Evolutionary conservation across 2,888 invertebrate species (phyloP).

Genomic region (Drosophila anomelani): DNA sequence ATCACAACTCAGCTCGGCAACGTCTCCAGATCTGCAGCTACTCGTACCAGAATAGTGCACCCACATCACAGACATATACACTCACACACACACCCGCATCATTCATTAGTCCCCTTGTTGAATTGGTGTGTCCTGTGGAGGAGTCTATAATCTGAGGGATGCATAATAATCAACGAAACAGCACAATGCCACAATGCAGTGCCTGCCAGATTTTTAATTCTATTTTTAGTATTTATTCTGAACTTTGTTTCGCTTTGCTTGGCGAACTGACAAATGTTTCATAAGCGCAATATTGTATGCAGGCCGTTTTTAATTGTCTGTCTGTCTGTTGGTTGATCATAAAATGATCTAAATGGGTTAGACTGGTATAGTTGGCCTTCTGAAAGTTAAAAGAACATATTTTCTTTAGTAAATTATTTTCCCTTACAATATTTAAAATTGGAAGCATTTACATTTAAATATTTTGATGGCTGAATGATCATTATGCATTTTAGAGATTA

Average conservation of each 20-base stretch:
- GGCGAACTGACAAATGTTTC: slow-evolving; percentile 13
- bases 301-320: not conserved
- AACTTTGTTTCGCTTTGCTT: slow-evolving; percentile 6
- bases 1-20: slow-evolving; percentile 32
- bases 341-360: not conserved
- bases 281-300: slow-evolving; percentile 8
- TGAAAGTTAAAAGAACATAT: not conserved
- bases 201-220: not conserved
- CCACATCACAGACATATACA: slow-evolving; percentile 7
- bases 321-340: not conserved
- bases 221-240: not conserved
- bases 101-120: not conserved
- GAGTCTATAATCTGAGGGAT: not conserved
- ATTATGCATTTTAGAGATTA: not conserved
- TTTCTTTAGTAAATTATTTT: too few relatives aligned
- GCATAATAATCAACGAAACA: not conserved
- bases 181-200: not conserved
- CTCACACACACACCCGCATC: slow-evolving; percentile 4
- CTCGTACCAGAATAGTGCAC: slow-evolving; percentile 9
- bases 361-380: not conserved
- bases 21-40: slow-evolving; percentile 34
- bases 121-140: not conserved
- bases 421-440: not conserved
- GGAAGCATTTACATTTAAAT: not conserved
- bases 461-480: not conserved